A percentile compares a stretch with the other conserved stretches of the same genome.
Evolutionary conservation across 2,888 invertebrate species (phyloP).

Genomic region (Andrena marginata): DNA sequence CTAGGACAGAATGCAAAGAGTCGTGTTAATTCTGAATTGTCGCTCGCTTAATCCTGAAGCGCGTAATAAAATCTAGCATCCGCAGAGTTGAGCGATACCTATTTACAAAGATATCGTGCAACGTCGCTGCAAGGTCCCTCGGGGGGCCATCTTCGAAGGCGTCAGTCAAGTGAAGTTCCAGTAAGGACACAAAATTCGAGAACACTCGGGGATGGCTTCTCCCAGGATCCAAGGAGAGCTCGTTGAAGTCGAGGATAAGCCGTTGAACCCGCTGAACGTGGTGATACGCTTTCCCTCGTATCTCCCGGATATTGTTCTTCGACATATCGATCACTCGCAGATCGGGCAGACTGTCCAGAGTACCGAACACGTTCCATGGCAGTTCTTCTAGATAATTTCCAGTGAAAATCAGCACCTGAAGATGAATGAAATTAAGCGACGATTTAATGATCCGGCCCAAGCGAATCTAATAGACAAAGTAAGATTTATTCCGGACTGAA

Average conservation of each 20-base stretch:
- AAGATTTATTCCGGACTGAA: neutral
- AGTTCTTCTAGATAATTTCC: constrained; percentile 89
- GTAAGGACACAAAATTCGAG: constrained; percentile 89
- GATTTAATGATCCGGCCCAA: too few species aligned
- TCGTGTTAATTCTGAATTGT: neutral
- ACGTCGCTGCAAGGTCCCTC: constrained; percentile 87
- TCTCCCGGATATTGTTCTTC: constrained; percentile 89
- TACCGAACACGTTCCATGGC: constrained; percentile 91
- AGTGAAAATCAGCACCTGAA: constrained; percentile 89
- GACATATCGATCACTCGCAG: constrained; percentile 91
- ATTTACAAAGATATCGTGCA: constrained; percentile 90
- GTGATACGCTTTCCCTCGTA: constrained; percentile 91
- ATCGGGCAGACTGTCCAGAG: constrained; percentile 86
- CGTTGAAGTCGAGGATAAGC: constrained; percentile 90
- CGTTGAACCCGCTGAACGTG: constrained; percentile 89
- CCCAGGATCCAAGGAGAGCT: constrained; percentile 88
- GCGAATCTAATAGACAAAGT: neutral
- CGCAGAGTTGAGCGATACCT: constrained; percentile 76
- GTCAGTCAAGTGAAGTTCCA: constrained; percentile 90
- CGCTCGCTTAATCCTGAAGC: neutral
- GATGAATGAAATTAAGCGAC: neutral
- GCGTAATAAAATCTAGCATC: too few species aligned
- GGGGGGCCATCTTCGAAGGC: constrained; percentile 90
- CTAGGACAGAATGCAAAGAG: constrained; percentile 78
- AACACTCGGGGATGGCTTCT: constrained; percentile 89